Percentiles rank a stretch among this genome's conserved stretches.
Conservation (phyloP, 2,113 vertebrate genomes). For the Brevimyrus niger region DNA sequence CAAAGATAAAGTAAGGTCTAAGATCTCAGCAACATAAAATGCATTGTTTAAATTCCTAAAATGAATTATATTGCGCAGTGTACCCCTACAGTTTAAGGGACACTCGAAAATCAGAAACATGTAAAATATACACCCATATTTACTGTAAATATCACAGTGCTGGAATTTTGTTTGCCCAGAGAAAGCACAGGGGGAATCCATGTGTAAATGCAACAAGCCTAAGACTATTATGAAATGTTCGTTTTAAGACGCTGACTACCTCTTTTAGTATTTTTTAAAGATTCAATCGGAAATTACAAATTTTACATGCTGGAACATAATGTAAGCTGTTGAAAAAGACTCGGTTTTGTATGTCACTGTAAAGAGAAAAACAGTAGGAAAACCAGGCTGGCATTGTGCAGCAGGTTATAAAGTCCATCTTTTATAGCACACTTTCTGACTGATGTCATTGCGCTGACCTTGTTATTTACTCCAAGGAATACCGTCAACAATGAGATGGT, state of each 20-base stretch:
- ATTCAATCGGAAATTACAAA: not conserved
- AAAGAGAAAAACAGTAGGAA: not conserved
- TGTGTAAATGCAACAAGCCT: not conserved
- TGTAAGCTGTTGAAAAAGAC: not conserved
- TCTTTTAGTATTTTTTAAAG: not conserved
- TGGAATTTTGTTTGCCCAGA: not conserved
- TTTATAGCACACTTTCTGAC: slow-evolving; percentile 22
- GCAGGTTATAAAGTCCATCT: slow-evolving; percentile 8
- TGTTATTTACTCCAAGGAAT: slow-evolving; percentile 30
- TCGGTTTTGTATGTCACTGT: not conserved
- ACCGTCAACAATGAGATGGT: slow-evolving; percentile 27
- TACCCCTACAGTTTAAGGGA: not conserved
- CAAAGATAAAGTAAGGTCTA: not conserved
- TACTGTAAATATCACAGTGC: not conserved
- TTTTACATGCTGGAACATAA: not conserved
- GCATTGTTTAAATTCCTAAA: not conserved
- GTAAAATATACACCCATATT: not conserved
- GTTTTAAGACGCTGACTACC: not conserved
- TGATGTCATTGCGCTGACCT: slow-evolving; percentile 36
- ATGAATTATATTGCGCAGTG: not conserved
- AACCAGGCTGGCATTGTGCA: slow-evolving; percentile 17
- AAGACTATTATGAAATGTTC: not conserved
- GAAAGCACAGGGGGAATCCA: not conserved
- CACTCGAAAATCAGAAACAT: not conserved
- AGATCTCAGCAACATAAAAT: not conserved